A percentile compares a stretch with the other conserved stretches of the same genome.
Evolutionary conservation across 2,797 vertebrate species (phyloP).

Genomic region (Pseudomugil tenellus): DNA sequence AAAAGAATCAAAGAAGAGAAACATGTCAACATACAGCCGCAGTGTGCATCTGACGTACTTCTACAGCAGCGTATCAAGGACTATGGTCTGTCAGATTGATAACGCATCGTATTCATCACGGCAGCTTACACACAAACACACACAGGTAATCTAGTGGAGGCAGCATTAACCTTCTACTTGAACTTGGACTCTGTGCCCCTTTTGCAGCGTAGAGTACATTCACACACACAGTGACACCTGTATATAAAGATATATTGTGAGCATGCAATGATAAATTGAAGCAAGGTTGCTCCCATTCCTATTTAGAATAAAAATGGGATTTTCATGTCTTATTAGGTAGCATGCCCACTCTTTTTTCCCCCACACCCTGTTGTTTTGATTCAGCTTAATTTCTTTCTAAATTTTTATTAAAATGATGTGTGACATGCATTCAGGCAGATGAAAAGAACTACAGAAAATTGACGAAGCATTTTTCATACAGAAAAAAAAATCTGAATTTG

Average conservation of each 20-base stretch:
- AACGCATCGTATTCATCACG: conserved; percentile 58
- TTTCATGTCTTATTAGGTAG: conserved; percentile 36
- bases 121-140: not conserved
- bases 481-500: not conserved
- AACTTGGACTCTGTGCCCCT: conserved; percentile 19
- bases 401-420: not conserved
- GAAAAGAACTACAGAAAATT: too few species aligned
- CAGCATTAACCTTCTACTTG: conserved; percentile 42
- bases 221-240: conserved; percentile 5
- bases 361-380: not conserved
- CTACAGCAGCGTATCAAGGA: conserved; percentile 35
- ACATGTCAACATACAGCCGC: not conserved
- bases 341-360: not conserved
- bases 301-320: conserved; percentile 8
- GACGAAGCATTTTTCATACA: not conserved
- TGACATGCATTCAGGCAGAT: not conserved
- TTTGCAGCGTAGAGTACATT: conserved; percentile 2
- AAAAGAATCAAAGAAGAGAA: not conserved
- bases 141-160: conserved; percentile 39
- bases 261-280: conserved; percentile 45
- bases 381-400: not conserved
- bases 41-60: conserved; percentile 21
- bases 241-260: conserved; percentile 3
- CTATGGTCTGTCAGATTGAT: conserved; percentile 50
- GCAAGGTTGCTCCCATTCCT: conserved; percentile 35